Conservation (phyloP, 2,888 invertebrate species). For the Volucella inflata region DNA sequence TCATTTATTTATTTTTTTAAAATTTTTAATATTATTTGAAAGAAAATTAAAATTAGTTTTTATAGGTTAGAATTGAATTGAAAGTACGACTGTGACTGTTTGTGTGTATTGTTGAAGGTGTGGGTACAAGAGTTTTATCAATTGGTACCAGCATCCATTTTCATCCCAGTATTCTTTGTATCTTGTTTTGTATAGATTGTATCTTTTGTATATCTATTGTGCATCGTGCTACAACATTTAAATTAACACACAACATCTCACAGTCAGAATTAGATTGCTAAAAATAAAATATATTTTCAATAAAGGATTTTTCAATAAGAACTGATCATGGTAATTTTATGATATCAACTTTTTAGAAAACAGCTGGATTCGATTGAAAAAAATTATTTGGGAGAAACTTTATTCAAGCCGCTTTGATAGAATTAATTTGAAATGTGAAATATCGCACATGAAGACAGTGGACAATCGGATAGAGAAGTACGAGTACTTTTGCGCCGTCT, state of each 20-base stretch:
- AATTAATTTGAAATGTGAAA: no score
- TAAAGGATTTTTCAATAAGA: conserved; percentile 2
- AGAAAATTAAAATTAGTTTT: conserved; percentile 3
- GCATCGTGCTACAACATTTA: conserved; percentile 19
- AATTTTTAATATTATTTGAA: conserved; percentile 10
- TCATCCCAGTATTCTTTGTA: background rate
- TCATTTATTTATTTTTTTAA: conserved; percentile 9
- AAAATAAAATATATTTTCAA: background rate
- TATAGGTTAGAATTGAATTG: conserved; percentile 17
- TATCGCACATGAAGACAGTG: no score
- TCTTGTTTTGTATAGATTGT: background rate
- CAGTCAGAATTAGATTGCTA: conserved; percentile 48
- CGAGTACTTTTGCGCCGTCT: no score
- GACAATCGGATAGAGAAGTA: no score
- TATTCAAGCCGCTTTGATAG: no score
- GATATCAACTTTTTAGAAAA: no score
- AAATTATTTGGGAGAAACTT: no score
- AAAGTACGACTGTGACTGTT: conserved; percentile 50
- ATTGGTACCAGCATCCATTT: conserved; percentile 9
- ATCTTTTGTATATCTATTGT: conserved; percentile 5
- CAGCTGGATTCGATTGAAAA: no score
- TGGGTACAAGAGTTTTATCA: background rate
- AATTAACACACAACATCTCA: conserved; percentile 54
- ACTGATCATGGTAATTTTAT: background rate
- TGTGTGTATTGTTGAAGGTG: conserved; percentile 7